Base-by-base conservation (phyloP, 2,113 vertebrate species). In the Sylvilagus bachmani region DNA sequence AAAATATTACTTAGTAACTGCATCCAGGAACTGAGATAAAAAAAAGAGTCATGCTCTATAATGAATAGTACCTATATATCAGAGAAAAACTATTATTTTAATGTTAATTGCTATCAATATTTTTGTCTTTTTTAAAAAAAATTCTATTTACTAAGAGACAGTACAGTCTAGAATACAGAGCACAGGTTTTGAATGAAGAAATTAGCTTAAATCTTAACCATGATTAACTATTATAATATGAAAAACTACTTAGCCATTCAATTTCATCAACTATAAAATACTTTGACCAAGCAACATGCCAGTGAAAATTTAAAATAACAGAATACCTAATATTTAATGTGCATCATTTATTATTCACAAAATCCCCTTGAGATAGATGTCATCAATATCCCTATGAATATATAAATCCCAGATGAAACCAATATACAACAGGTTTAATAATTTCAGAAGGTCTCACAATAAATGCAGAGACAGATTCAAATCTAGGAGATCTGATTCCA, bases 1-100 rank as follows among this genome's bases (percentile, higher is more conserved):
- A 92, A 95, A 96, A 17, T 61, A 90, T 38, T 89, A 79, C 78
- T 61, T 77, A 87, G 61, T 55, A 90, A 17, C 87, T 96, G 69
- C 55, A 12, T 64, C 22, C 61, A 93, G 27, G 22, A 89, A 86
- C 25, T 90, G 58, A 95, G 71, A 85, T n/a, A 87, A 84, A 17
- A 84, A 17, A 25, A 1, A 66, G 55, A 58, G 14, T 17, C 55
- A 93, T 74, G 36, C 61, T 92, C 49, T 77, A 79, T 44, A 83
- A 67, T 69, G 24, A 86, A 69, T 13, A 82, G 84, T 90, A 44
- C 16, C 77, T 58, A 80, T 27, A 61, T 64, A 95, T 17, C 44
- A 94, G 27, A 12, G 62, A 86, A 89, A 93, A 66, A 55, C 2
- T 58, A 77, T 5, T 69, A 44, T 36, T 70, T 78, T 85, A 85